A percentile compares a stretch with the other conserved stretches of the same genome.
These are phyloP conservation scores for Drosophila cognata DNA, from an alignment of 2,888 invertebrate species.

Conservation along the genomic window DNA sequence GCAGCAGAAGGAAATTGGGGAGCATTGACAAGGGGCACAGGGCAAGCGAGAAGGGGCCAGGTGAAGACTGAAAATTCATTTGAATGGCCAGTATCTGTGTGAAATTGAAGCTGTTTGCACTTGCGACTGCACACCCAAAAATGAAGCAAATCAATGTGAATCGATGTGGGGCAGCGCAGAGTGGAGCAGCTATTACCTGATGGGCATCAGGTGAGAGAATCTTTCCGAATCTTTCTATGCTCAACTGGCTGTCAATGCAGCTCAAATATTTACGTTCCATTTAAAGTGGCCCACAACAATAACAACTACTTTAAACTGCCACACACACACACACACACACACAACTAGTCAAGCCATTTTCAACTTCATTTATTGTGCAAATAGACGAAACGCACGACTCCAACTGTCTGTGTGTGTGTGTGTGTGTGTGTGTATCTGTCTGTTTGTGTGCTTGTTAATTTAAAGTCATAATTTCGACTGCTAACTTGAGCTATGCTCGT, in stretches of 20 bases:
- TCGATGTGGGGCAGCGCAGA: constrained; percentile 14
- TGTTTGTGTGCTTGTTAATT: constrained; percentile 48
- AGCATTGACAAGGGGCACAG: background rate
- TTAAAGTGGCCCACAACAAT: constrained; percentile 61
- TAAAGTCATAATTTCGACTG: constrained; percentile 62
- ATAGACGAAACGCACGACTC: constrained; percentile 68
- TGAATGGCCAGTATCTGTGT: constrained; percentile 23
- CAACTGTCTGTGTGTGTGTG: constrained; percentile 8
- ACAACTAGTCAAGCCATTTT: constrained; percentile 60
- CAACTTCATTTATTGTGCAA: constrained; percentile 79
- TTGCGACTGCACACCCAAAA: constrained; percentile 26
- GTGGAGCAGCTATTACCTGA: constrained; percentile 39
- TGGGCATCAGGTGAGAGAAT: constrained; percentile 12
- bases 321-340: background rate
- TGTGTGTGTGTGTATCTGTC: background rate
- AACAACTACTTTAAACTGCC: constrained; percentile 11
- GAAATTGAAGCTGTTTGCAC: constrained; percentile 28
- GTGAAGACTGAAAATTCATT: constrained; percentile 20
- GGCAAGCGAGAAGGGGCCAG: background rate
- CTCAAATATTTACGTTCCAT: constrained; percentile 80
- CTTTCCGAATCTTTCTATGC: constrained; percentile 11
- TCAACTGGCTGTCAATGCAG: constrained; percentile 52
- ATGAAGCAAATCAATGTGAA: constrained; percentile 67
- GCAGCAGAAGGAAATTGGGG: background rate
- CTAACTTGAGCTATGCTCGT: constrained; percentile 47